These are phyloP conservation scores for Zoanthus sociatus DNA, from an alignment of 92 coral and sea anemone genomes.

Conservation along the genomic window DNA sequence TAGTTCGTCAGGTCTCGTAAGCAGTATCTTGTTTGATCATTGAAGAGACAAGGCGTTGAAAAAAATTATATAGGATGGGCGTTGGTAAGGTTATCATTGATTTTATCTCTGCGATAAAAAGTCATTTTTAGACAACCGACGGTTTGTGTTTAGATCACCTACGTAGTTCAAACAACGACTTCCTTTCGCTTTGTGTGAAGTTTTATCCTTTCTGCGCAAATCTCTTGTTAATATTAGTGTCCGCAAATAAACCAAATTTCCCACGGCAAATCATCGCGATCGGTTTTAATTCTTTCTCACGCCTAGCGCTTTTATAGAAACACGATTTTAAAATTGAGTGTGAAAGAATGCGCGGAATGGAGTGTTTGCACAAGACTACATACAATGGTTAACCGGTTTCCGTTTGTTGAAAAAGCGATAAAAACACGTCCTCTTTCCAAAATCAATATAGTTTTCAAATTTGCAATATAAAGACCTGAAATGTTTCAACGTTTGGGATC, in stretches of 20 bases:
- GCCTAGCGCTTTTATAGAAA: slow-evolving; percentile 35
- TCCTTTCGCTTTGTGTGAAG: not conserved
- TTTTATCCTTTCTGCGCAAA: not conserved
- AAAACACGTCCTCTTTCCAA: not conserved
- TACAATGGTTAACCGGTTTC: slow-evolving; percentile 7
- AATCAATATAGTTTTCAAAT: not conserved
- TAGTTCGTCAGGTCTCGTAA: not conserved
- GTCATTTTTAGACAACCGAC: not conserved
- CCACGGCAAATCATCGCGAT: slow-evolving; percentile 23
- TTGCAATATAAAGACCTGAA: not conserved
- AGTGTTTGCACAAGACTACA: slow-evolving; percentile 22
- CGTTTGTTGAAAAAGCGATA: slow-evolving; percentile 14
- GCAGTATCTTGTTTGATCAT: not conserved
- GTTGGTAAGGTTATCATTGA: slow-evolving; percentile 11
- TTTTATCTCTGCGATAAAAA: slow-evolving; percentile 37
- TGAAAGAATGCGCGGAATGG: slow-evolving; percentile 38
- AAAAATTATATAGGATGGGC: slow-evolving; percentile 19
- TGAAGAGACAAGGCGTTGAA: not conserved
- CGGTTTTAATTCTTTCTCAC: slow-evolving; percentile 21
- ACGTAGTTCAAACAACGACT: not conserved
- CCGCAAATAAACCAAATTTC: slow-evolving; percentile 29
- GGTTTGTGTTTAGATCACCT: slow-evolving; percentile 27
- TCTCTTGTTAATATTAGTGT: slow-evolving; percentile 17
- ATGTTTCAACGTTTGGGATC: not conserved
- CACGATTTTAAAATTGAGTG: slow-evolving; percentile 25